A percentile compares a stretch with the other conserved stretches of the same genome.
phyloP scores from a whole-genome alignment of 2,113 vertebrate species.

The Theropithecus gelada region DNA sequence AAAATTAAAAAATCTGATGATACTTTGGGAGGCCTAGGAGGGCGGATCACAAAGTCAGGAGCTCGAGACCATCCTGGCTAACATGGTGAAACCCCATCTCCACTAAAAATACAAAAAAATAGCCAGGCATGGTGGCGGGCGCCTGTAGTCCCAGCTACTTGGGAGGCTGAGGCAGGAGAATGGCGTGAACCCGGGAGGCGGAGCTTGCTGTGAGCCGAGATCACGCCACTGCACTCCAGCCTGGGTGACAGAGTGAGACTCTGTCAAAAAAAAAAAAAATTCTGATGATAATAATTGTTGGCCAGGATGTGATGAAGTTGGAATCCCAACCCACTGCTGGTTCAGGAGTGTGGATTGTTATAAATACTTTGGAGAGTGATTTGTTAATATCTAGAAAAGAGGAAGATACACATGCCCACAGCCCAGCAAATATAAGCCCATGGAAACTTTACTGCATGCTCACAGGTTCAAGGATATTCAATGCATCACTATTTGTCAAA shows the following conservation, averaged over 20 bases:
- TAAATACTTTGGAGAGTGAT: neutral
- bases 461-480: neutral
- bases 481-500: neutral
- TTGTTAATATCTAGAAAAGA: neutral
- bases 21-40: too few relatives aligned
- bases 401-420: neutral
- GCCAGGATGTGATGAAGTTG: neutral
- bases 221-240: too few relatives aligned
- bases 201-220: too few relatives aligned
- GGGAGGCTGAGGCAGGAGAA: too few relatives aligned
- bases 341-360: neutral
- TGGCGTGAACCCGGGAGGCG: fast-evolving
- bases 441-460: neutral
- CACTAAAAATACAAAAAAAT: too few relatives aligned
- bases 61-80: too few relatives aligned
- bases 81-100: too few relatives aligned
- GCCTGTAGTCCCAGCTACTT: too few relatives aligned
- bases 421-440: neutral
- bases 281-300: neutral
- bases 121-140: too few relatives aligned
- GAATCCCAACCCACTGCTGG: neutral
- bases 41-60: too few relatives aligned
- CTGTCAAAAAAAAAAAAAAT: neutral
- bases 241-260: too few relatives aligned
- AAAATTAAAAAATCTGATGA: neutral